Base-by-base conservation (phyloP, 2,888 invertebrate genomes). In the Eupithecia abbreviata region DNA sequence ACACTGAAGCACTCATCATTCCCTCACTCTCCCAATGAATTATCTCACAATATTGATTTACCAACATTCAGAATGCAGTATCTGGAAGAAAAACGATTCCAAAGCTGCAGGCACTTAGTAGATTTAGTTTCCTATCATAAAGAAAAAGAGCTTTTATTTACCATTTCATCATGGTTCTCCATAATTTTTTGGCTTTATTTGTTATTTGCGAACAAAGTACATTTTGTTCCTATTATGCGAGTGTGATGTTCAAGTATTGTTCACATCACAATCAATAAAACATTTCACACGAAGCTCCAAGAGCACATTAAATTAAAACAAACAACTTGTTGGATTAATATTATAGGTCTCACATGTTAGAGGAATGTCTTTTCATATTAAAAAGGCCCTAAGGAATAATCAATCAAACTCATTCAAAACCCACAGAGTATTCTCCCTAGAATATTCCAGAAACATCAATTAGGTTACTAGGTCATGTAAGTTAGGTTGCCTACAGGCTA, bases 381-480 rank as follows among this genome's bases (percentile, higher is more conserved):
- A 45, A 47, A 47, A 51, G 51, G 0, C 2, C 18, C 18, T 58
- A 15, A 18, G 58, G 58, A 58, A 58, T 18, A 58, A 18, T 58
- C 58, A 58, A 58, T 18, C 55, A 55, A 7, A 55, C 58, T 58
- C 62, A 62, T 62, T 62, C 30, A 58, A 41, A 66, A 15, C 7
- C 42, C 45, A 67, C 67, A 68, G 67, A 13, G n/a, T 43, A n/a
- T 7, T 6, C 18, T 18, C n/a, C 4, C 45, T n/a, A 67, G 49
- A 72, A 51, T 47, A 47, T 67, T 77, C 69, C n/a, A 15, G 65
- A n/a, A 62, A 69, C 42, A 47, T 66, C 12, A 79, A 66, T 68
- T 75, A 80, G 78, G 78, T 78, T 71, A 78, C 51, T 73, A 72
- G 76, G 78, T 76, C 76, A 77, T 58, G 55, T 18, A 58, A n/a